phyloP scores from a whole-genome alignment of 2,113 vertebrate species.

The Sander lucioperca region DNA sequence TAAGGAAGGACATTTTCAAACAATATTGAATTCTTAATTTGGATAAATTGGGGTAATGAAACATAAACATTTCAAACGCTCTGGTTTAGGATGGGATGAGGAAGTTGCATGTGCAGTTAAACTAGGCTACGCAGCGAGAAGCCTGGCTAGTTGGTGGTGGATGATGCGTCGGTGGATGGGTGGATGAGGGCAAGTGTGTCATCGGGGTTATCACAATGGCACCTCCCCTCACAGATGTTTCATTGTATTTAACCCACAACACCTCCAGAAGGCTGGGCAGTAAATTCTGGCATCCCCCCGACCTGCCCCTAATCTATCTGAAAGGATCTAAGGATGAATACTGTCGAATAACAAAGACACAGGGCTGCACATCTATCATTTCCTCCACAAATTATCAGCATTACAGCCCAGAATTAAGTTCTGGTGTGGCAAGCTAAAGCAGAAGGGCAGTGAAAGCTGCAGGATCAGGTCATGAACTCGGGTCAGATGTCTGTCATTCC shows the following conservation, averaged over 20 bases:
- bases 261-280: conserved; percentile 62
- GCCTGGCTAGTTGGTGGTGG: not conserved
- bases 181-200: conserved; percentile 13
- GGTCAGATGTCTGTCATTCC: conserved; percentile 54
- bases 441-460: conserved; percentile 46
- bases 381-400: not conserved
- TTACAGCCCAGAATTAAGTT: not conserved
- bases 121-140: conserved; percentile 16
- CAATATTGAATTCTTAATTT: not conserved
- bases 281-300: conserved; percentile 5
- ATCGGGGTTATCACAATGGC: conserved; percentile 45
- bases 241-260: conserved; percentile 54
- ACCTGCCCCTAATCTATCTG: not conserved
- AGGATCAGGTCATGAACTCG: conserved; percentile 50
- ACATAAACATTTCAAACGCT: not conserved
- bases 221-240: conserved; percentile 75
- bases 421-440: not conserved
- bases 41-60: not conserved
- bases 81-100: conserved; percentile 10
- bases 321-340: conserved; percentile 38
- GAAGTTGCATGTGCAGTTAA: not conserved
- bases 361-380: conserved; percentile 13
- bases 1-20: not conserved
- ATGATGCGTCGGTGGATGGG: not conserved
- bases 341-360: conserved; percentile 52